A percentile compares a stretch with the other conserved stretches of the same genome.
Conservation (phyloP, 2,797 vertebrate genomes). For the Mycteria americana region DNA sequence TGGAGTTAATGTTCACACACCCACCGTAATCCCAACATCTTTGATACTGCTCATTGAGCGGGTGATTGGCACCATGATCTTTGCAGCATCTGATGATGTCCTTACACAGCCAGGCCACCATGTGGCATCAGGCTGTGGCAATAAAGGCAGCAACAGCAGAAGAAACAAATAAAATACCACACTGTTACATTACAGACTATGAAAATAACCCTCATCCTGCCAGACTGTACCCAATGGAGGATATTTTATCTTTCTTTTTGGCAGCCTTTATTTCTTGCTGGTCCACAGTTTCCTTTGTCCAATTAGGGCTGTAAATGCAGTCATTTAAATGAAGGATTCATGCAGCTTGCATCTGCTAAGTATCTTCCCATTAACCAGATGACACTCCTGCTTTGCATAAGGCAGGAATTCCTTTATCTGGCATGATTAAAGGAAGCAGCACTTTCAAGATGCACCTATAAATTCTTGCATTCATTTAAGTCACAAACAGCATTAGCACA, state of each 20-base stretch:
- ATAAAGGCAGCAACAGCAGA: background rate
- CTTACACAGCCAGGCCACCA: background rate
- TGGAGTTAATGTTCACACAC: background rate
- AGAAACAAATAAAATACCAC: background rate
- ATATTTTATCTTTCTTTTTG: background rate
- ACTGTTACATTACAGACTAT: background rate
- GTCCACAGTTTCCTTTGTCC: background rate
- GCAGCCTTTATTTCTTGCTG: background rate
- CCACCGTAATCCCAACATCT: background rate
- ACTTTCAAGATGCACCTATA: background rate
- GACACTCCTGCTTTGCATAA: background rate
- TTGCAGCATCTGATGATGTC: background rate
- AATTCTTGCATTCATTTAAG: slow-evolving; percentile 23
- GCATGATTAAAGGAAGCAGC: background rate
- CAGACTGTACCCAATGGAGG: background rate
- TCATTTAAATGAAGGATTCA: slow-evolving; percentile 22
- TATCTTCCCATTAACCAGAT: slow-evolving; percentile 22
- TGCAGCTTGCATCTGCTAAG: slow-evolving; percentile 14
- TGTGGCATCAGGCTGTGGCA: rapidly evolving
- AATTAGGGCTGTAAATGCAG: background rate
- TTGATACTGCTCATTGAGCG: background rate
- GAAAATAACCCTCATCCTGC: background rate
- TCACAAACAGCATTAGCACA: background rate
- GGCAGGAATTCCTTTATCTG: slow-evolving; percentile 27
- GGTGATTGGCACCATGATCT: background rate